Percentiles rank a stretch among this genome's conserved stretches.
Evolutionary conservation across 2,113 vertebrate genomes (phyloP).

Genomic region (Dermatemys mawii): DNA sequence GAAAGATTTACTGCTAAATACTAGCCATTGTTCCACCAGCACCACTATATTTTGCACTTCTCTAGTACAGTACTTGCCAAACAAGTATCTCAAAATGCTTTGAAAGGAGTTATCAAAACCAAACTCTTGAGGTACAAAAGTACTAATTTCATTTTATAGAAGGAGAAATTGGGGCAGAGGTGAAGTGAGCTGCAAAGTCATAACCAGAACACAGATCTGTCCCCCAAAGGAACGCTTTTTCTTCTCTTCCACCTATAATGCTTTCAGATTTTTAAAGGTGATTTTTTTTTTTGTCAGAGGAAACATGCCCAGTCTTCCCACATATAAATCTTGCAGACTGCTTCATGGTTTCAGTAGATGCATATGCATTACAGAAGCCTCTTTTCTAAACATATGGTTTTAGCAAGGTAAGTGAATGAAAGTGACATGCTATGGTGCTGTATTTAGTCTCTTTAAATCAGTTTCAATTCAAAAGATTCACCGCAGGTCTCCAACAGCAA

Average conservation of each 20-base stretch:
- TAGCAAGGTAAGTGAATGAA: not conserved
- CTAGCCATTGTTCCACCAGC: not conserved
- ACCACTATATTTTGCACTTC: not conserved
- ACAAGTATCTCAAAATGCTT: not conserved
- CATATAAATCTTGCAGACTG: not conserved
- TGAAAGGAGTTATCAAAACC: constrained; percentile 13
- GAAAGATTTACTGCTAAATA: too few relatives aligned
- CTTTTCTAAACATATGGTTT: not conserved
- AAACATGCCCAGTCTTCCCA: not conserved
- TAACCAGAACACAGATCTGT: constrained; percentile 49
- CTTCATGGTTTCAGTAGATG: not conserved
- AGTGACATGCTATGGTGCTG: not conserved
- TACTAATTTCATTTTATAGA: constrained; percentile 46
- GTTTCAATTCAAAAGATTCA: not conserved
- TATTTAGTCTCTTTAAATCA: not conserved
- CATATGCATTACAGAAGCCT: not conserved
- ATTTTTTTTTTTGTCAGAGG: too few relatives aligned
- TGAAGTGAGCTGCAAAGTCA: constrained; percentile 42
- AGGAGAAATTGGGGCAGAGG: constrained; percentile 21
- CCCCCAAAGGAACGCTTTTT: not conserved
- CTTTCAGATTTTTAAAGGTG: too few relatives aligned
- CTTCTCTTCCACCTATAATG: not conserved
- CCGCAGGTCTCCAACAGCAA: not conserved
- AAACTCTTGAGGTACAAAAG: constrained; percentile 42
- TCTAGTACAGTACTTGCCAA: not conserved